phyloP scores from a whole-genome alignment of 92 coral and sea anemone genomes.

The Zoanthus sociatus region DNA sequence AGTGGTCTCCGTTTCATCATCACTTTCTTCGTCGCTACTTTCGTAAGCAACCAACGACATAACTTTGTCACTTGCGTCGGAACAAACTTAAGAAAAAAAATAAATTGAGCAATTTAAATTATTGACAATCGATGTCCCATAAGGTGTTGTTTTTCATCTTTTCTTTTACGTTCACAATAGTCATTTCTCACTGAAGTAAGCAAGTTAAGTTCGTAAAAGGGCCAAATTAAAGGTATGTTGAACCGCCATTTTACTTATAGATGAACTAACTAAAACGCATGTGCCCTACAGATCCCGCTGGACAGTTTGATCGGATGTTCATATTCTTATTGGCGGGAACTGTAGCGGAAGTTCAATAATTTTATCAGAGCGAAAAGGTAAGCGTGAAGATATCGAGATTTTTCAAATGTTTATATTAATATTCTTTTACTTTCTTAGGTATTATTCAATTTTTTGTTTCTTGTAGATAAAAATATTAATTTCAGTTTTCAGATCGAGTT shows the following conservation, averaged over 20 bases:
- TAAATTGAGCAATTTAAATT: background rate
- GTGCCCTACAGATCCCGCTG: constrained; percentile 18
- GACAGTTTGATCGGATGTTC: background rate
- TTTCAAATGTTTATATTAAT: too few relatives aligned
- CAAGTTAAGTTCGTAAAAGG: background rate
- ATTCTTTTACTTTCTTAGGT: too few relatives aligned
- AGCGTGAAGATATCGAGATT: too few relatives aligned
- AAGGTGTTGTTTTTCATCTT: background rate
- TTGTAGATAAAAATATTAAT: too few relatives aligned
- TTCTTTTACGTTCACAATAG: background rate
- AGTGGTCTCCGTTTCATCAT: constrained; percentile 44
- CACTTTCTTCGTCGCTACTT: constrained; percentile 88
- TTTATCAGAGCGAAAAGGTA: too few relatives aligned
- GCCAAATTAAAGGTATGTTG: background rate
- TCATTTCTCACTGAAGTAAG: background rate
- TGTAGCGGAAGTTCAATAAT: too few relatives aligned
- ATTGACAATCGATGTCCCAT: background rate
- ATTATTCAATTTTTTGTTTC: too few relatives aligned
- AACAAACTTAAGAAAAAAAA: background rate
- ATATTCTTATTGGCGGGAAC: too few relatives aligned
- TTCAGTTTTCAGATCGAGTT: too few relatives aligned
- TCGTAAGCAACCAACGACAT: constrained; percentile 97
- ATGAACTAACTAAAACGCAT: background rate
- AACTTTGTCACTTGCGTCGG: background rate
- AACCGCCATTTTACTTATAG: constrained; percentile 24